Conservation (phyloP, 2,113 vertebrate species). For the Campylomormyrus numenius region DNA sequence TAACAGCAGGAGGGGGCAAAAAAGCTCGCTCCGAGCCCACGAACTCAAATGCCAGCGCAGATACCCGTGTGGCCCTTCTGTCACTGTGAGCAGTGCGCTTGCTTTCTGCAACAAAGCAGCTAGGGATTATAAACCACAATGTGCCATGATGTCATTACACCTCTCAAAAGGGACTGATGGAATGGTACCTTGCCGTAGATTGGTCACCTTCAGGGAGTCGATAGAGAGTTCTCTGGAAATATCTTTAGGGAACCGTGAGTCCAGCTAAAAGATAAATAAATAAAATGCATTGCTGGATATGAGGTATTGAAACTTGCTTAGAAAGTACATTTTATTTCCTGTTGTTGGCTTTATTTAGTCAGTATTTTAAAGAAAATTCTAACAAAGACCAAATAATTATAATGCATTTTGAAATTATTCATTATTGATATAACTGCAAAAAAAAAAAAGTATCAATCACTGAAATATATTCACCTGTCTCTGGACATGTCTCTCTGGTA, state of each 20-base stretch:
- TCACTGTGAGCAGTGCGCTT: conserved; percentile 8
- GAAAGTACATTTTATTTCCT: background rate
- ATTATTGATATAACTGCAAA: background rate
- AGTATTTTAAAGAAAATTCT: background rate
- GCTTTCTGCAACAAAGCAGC: conserved; percentile 30
- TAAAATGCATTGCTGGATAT: background rate
- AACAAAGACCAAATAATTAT: background rate
- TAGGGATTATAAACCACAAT: background rate
- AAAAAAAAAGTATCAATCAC: background rate
- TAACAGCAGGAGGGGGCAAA: conserved; percentile 20
- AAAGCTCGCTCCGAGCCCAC: background rate
- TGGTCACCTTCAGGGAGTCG: conserved; percentile 19
- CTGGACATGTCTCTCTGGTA: conserved; percentile 31
- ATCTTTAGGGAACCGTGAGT: conserved; percentile 30
- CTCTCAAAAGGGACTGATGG: background rate
- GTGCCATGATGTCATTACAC: background rate
- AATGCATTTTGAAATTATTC: background rate
- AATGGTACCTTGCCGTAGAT: conserved; percentile 37
- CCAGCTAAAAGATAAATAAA: conserved; percentile 36
- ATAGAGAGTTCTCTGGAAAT: conserved; percentile 23
- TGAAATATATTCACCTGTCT: conserved; percentile 42
- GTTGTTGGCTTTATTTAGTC: background rate
- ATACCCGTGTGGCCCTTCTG: conserved; percentile 15
- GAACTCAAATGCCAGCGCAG: conserved; percentile 23
- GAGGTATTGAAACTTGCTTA: background rate